A percentile compares a stretch with the other conserved stretches of the same genome.
phyloP scores from a whole-genome alignment of 2,113 vertebrate genomes.

The Balaenoptera acutorostrata region DNA sequence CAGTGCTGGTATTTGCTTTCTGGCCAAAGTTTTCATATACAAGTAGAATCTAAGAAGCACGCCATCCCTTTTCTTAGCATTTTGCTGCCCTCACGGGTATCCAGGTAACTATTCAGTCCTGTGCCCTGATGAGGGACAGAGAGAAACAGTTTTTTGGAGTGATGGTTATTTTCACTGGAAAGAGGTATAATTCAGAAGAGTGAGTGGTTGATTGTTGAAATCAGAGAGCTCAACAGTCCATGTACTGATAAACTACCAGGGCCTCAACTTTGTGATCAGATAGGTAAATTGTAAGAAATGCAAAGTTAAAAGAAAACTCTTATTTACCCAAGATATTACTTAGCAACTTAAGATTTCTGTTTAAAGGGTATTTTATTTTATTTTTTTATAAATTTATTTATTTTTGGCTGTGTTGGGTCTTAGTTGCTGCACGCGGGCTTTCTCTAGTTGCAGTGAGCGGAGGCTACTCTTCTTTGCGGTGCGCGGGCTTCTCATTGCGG shows the following conservation, averaged over 20 bases:
- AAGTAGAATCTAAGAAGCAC: background rate
- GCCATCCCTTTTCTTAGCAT: background rate
- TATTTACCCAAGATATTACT: constrained; percentile 55
- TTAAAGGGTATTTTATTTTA: constrained; percentile 14
- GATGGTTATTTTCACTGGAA: background rate
- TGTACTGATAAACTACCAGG: background rate
- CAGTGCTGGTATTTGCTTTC: background rate
- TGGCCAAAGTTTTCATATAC: background rate
- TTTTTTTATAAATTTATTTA: too few species aligned
- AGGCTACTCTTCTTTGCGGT: too few species aligned
- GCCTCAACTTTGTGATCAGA: background rate
- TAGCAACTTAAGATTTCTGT: constrained; percentile 8
- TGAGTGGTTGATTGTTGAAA: background rate
- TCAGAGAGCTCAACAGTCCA: background rate
- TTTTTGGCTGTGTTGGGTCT: too few species aligned
- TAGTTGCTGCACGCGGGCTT: accelerated
- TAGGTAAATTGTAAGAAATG: constrained; percentile 34
- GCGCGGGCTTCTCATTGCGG: too few species aligned
- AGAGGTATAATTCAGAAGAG: background rate
- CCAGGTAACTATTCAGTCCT: background rate
- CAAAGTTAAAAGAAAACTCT: constrained; percentile 21
- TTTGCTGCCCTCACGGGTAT: background rate
- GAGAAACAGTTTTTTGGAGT: background rate
- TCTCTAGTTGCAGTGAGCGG: too few species aligned
- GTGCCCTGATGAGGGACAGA: accelerated